Evolutionary conservation across 2,888 invertebrate genomes (phyloP).

Genomic region (Allolobophora icterica): DNA sequence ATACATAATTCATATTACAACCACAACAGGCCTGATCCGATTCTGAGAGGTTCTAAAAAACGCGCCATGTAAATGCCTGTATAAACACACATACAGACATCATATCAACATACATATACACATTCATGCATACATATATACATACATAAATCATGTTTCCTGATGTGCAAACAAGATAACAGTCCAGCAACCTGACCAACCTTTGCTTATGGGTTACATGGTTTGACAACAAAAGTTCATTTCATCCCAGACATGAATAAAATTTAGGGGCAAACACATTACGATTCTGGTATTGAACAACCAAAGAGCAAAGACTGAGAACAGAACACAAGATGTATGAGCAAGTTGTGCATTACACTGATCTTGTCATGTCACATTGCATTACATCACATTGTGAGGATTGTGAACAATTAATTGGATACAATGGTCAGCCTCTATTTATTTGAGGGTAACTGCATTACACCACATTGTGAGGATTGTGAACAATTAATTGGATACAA

Average conservation of each 20-base stretch:
- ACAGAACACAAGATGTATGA: not conserved
- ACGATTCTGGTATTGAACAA: not conserved
- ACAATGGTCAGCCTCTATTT: not conserved
- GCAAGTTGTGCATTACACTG: not conserved
- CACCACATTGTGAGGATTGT: not conserved
- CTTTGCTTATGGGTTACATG: not conserved
- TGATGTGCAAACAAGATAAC: not conserved
- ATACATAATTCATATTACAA: not conserved
- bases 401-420: not conserved
- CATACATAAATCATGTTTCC: not conserved
- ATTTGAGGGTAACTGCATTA: not conserved
- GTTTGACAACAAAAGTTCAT: not conserved
- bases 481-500: not conserved
- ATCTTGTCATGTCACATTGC: not conserved
- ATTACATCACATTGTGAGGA: not conserved
- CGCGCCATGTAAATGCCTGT: not conserved
- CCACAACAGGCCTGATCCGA: not conserved
- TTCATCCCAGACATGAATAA: not conserved
- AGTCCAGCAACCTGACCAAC: not conserved
- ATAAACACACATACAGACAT: not conserved
- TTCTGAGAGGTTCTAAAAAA: not conserved
- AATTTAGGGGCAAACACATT: not conserved
- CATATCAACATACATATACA: not conserved
- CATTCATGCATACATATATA: not conserved
- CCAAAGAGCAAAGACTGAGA: not conserved